These are phyloP conservation scores for Catharus bicknelli DNA, from an alignment of 2,113 vertebrate genomes.

Conservation along the genomic window DNA sequence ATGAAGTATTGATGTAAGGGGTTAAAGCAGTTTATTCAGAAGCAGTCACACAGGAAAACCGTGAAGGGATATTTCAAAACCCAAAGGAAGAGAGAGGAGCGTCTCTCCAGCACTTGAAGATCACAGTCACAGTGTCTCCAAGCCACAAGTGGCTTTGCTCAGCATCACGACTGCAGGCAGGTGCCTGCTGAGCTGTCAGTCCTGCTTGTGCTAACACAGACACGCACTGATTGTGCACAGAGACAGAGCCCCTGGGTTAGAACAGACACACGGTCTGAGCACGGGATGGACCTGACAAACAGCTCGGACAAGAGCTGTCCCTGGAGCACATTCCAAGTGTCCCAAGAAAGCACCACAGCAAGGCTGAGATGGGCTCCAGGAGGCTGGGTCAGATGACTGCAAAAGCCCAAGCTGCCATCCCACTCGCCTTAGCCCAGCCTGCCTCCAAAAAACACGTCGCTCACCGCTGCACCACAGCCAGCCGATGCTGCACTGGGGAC, in stretches of 20 bases:
- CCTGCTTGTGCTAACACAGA: not conserved
- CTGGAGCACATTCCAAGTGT: not conserved
- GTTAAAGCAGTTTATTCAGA: not conserved
- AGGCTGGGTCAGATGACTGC: not conserved
- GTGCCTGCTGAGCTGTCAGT: not conserved
- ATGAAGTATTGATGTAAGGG: not conserved
- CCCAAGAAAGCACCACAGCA: not conserved
- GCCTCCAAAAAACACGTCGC: not conserved
- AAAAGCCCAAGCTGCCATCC: not conserved
- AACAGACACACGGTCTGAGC: accelerated
- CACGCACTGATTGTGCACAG: not conserved
- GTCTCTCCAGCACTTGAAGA: not conserved
- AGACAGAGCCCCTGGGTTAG: not conserved
- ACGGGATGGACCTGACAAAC: accelerated
- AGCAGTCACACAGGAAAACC: accelerated
- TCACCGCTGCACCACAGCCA: not conserved
- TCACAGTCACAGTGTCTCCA: not conserved
- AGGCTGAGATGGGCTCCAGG: not conserved
- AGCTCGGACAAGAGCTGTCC: not conserved
- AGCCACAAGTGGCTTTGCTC: not conserved
- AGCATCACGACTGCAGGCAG: not conserved
- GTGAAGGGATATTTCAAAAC: not conserved
- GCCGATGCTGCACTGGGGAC: not conserved
- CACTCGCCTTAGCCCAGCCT: not conserved
- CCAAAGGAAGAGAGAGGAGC: not conserved